A percentile compares a stretch with the other conserved stretches of the same genome.
These are phyloP conservation scores for Uria lomvia DNA, from an alignment of 2,113 vertebrate genomes.

Conservation along the genomic window DNA sequence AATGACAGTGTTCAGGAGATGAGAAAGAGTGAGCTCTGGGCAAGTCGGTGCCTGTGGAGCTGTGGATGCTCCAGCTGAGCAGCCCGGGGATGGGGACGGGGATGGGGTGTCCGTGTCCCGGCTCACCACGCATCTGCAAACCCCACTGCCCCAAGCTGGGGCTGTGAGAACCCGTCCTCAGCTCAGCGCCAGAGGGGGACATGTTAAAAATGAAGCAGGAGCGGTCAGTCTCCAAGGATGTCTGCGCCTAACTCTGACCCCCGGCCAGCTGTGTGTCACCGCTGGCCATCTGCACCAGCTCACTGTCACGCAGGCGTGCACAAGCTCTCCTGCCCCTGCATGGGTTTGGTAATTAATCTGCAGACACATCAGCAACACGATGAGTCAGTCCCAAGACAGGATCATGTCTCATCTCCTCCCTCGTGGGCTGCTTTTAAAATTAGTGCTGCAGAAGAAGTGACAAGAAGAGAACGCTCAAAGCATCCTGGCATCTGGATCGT, in stretches of 20 bases:
- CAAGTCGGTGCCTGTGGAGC: rapidly evolving
- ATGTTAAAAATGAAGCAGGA: rapidly evolving
- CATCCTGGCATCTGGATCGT: background rate
- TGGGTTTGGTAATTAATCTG: background rate
- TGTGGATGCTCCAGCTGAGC: rapidly evolving
- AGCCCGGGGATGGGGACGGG: background rate
- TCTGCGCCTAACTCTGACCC: background rate
- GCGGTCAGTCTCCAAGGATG: rapidly evolving
- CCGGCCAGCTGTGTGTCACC: background rate
- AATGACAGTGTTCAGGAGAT: rapidly evolving
- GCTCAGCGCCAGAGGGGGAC: background rate
- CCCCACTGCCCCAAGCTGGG: rapidly evolving
- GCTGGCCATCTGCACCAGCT: background rate
- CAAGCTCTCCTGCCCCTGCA: background rate
- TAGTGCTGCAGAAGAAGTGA: background rate
- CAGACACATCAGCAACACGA: background rate
- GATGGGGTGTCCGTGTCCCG: background rate
- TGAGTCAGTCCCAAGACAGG: slow-evolving; percentile 34
- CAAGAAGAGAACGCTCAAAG: background rate
- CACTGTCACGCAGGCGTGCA: background rate
- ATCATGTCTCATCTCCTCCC: background rate
- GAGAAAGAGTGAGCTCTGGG: background rate
- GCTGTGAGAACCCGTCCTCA: rapidly evolving
- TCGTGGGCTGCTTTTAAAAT: background rate
- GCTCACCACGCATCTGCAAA: rapidly evolving